Evolutionary conservation across 2,888 invertebrate genomes (phyloP).

Genomic region (Chymomyza procnemis): DNA sequence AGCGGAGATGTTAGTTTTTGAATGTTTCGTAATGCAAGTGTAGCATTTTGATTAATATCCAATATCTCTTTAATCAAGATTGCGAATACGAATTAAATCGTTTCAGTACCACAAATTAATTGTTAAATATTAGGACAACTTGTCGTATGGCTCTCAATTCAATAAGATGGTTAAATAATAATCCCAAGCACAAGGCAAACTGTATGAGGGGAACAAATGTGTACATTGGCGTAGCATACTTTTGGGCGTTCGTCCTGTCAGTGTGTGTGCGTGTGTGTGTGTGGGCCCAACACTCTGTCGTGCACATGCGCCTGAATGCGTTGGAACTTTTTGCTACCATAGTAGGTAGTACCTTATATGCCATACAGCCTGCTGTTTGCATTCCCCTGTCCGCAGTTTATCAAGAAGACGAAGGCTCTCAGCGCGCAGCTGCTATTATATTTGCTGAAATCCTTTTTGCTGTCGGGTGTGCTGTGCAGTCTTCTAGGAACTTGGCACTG

Average conservation of each 20-base stretch:
- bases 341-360: background rate
- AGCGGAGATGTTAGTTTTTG: too few species aligned
- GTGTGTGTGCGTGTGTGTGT: background rate
- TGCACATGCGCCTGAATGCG: background rate
- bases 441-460: slow-evolving; percentile 7
- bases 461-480: slow-evolving; percentile 12
- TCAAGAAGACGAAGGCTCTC: background rate
- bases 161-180: too few species aligned
- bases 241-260: background rate
- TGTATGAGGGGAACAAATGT: too few species aligned
- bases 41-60: too few species aligned
- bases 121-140: too few species aligned
- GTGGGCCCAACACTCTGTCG: background rate
- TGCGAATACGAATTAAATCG: too few species aligned
- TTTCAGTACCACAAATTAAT: too few species aligned
- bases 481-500: slow-evolving; percentile 21
- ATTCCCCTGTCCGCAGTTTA: background rate
- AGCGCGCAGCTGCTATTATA: slow-evolving; percentile 43
- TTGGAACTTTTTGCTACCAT: background rate
- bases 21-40: too few species aligned
- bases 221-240: background rate
- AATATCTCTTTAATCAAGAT: too few species aligned
- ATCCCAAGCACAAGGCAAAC: too few species aligned
- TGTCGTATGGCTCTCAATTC: too few species aligned
- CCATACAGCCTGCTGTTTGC: background rate